A percentile compares a stretch with the other conserved stretches of the same genome.
These are phyloP conservation scores for Drosophila colorata DNA, from an alignment of 2,888 invertebrate species.

Conservation along the genomic window DNA sequence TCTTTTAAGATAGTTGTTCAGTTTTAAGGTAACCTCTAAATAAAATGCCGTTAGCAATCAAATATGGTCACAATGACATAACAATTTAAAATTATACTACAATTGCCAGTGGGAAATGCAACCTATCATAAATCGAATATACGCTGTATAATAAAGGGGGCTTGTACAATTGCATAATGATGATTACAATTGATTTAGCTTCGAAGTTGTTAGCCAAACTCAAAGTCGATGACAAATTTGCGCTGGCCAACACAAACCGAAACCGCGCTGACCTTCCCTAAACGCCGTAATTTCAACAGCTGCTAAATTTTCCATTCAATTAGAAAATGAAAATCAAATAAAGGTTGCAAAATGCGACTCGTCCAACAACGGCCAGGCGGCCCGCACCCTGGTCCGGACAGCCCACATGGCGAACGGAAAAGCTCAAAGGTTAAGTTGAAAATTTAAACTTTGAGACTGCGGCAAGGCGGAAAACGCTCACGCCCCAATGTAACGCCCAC, in stretches of 20 bases:
- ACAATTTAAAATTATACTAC: too few species aligned
- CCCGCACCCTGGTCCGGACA: slow-evolving; percentile 10
- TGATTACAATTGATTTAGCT: too few species aligned
- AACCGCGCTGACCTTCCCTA: slow-evolving; percentile 1
- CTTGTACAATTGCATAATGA: too few species aligned
- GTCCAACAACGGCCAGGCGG: slow-evolving; percentile 13
- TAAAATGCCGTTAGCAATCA: too few species aligned
- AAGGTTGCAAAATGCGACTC: slow-evolving; percentile 48
- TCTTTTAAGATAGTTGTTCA: too few species aligned
- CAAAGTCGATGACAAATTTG: slow-evolving; percentile 27
- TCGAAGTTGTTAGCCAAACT: background rate
- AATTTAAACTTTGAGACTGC: slow-evolving; percentile 71
- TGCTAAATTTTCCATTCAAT: slow-evolving; percentile 76
- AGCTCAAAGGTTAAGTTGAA: slow-evolving; percentile 77
- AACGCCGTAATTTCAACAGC: slow-evolving; percentile 58
- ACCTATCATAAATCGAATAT: background rate
- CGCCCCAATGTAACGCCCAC: slow-evolving; percentile 55
- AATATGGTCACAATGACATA: too few species aligned
- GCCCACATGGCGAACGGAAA: slow-evolving; percentile 49
- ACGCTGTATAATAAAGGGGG: too few species aligned
- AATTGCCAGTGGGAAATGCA: background rate
- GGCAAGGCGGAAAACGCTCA: slow-evolving; percentile 47
- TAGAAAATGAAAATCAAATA: slow-evolving; percentile 76
- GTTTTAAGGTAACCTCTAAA: too few species aligned
- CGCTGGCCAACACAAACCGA: slow-evolving; percentile 20